Evolutionary conservation across 1,140 invertebrate genomes (phyloP).

Genomic region (Heliothis subflexa): DNA sequence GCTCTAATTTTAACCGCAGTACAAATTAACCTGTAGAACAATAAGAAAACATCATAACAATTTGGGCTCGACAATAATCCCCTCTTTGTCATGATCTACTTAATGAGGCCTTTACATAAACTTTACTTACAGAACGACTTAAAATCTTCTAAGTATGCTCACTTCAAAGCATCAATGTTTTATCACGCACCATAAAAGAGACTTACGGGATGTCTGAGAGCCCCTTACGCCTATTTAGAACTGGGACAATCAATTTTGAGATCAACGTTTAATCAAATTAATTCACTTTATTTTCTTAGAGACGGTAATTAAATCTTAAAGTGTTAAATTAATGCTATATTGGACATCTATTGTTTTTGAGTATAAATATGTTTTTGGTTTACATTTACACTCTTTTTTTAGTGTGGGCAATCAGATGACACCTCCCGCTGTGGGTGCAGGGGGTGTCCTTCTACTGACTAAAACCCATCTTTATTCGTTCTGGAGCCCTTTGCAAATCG

Average conservation of each 20-base stretch:
- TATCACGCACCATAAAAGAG: slow-evolving; percentile 14
- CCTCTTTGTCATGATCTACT: not conserved
- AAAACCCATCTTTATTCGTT: too few relatives aligned
- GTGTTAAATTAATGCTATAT: not conserved
- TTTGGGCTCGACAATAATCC: not conserved
- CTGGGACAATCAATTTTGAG: not conserved
- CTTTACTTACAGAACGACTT: not conserved
- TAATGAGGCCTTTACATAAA: slow-evolving; percentile 4
- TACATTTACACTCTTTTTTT: too few relatives aligned
- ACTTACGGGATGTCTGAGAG: slow-evolving; percentile 2
- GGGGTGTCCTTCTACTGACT: too few relatives aligned
- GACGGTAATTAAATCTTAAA: not conserved
- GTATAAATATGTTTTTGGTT: too few relatives aligned
- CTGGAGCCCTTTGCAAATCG: too few relatives aligned
- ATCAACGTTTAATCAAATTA: slow-evolving; percentile 22
- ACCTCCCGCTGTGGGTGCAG: too few relatives aligned
- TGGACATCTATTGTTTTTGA: too few relatives aligned
- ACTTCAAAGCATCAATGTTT: slow-evolving; percentile 12
- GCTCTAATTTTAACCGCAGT: not conserved
- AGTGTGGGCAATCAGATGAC: too few relatives aligned
- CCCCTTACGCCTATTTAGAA: not conserved
- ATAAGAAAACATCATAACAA: not conserved
- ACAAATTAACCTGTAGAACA: not conserved
- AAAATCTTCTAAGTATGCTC: slow-evolving; percentile 2
- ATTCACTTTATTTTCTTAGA: not conserved